Base-by-base conservation (phyloP, 2,797 vertebrate species). In the Decapterus maruadsi region DNA sequence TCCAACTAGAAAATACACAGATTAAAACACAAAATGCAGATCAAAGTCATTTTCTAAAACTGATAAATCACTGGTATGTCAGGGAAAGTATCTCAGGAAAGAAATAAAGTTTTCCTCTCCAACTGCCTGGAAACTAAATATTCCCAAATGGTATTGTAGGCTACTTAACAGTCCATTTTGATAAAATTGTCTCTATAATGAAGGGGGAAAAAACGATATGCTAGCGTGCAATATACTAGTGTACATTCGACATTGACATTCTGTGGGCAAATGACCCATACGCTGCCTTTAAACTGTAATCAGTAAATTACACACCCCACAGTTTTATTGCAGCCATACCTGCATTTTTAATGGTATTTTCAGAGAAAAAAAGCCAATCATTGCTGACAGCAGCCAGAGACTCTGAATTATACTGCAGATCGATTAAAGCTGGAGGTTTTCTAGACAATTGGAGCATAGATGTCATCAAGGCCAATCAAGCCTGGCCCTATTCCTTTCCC, bases 391-490 rank as follows among this genome's bases (percentile, higher is more conserved):
- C 74, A 80, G 77, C 72, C 84, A 88, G 73, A 84, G 80, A 82
- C 85, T 90, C 78, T 68, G 87, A 94, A 89, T 94, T 90, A 93
- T 90, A 88, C 81, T 87, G 88, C 83, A 90, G 87, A 94, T 91
- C 93, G 92, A 95, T 94, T 94, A 92, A 92, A 93, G 91, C 91
- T 88, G 90, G 89, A 93, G 92, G 85, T 93, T 95, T 95, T 93
- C 88, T 90, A 92, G 91, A 93, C 93, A 95, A 94, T 93, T 93
- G 93, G 88, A 91, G 92, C 93, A 93, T 89, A 93, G 91, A 93
- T 94, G 93, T 93, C 94, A 95, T 95, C 93, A 94, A 91, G 90
- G 89, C 92, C 92, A 95, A 95, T 95, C 94, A 94, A 90, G 90
- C 79, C 88, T 88, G 86, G 80, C 84, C 92, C 88, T 84, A 90